These are phyloP conservation scores for Eretmocerus hayati DNA, from an alignment of 2,888 invertebrate genomes.

Conservation along the genomic window DNA sequence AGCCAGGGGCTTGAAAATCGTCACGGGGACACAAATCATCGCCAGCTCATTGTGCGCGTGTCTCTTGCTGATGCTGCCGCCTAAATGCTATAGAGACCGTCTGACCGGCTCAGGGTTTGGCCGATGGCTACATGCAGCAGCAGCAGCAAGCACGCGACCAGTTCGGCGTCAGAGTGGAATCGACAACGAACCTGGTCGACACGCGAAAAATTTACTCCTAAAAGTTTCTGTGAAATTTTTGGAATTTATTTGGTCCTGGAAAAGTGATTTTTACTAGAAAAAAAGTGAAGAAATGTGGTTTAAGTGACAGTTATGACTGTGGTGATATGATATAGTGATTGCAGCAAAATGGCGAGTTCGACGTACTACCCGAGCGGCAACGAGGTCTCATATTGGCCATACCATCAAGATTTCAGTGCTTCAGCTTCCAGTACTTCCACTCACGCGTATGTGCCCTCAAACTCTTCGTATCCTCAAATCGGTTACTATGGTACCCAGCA, in stretches of 20 bases:
- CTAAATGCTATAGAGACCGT: constrained; percentile 15
- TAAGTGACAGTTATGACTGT: too few relatives aligned
- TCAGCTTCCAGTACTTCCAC: neutral
- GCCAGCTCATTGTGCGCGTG: constrained; percentile 33
- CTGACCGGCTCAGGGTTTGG: constrained; percentile 17
- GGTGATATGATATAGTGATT: too few relatives aligned
- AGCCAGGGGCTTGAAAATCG: constrained; percentile 33
- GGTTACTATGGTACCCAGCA: constrained; percentile 14
- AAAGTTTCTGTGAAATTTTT: too few relatives aligned
- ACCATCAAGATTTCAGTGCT: too few relatives aligned
- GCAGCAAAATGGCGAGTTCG: constrained; percentile 29
- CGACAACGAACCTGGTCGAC: too few relatives aligned
- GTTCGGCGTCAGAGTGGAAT: constrained; percentile 21
- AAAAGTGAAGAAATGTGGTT: too few relatives aligned
- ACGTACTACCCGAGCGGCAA: constrained; percentile 27
- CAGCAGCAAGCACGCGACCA: constrained; percentile 28
- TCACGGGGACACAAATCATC: constrained; percentile 40
- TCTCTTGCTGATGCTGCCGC: neutral
- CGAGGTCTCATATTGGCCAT: constrained; percentile 32
- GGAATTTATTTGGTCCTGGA: too few relatives aligned
- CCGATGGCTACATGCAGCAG: neutral
- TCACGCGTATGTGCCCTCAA: neutral
- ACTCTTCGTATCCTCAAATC: constrained; percentile 21
- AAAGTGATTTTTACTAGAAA: too few relatives aligned
- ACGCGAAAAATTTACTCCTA: too few relatives aligned